Evolutionary conservation across 2,797 vertebrate genomes (phyloP), one percentile per base, ranked within the genome.

Genomic region (Smutsia gigantea): DNA sequence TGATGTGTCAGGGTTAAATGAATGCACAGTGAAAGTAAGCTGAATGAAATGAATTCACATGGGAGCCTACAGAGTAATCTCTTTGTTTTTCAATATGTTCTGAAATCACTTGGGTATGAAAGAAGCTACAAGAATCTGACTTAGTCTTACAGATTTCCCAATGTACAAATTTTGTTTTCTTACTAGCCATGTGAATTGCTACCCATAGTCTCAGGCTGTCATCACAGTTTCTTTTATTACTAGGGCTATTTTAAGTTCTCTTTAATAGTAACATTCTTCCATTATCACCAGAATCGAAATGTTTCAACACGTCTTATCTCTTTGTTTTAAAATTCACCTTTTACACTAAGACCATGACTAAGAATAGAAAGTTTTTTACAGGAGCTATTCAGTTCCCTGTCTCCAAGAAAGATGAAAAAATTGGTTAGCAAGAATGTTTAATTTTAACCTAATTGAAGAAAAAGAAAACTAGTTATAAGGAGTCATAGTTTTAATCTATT

Each of bases 51-150:
- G 37, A 89, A 64, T 89, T 97, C 87, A 82, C 53, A 71, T 85
- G 68, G 78, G 86, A 88, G 81, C 37, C 14, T 51, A 15, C 49
- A 87, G 94, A 84, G 79, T 78, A 87, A 90, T 72, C 69, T 82
- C 79, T 91, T 96, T 72, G 84, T 94, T 96, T 96, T 84, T 90
- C 95, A 85, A 27, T 79, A 27, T 82, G 31, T 64, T 61, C 84
- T 79, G 61, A 90, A 95, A 63, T 97, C 92, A 85, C 34, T 95
- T 93, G 83, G 87, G 95, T 95, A 95, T 94, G 90, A 93, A 90
- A 81, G 66, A 66, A 82, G 57, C 77, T 87, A 68, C 0, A 90
- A 77, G 61, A 97, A 95, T 93, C 63, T 39, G 75, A 79, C 29
- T 81, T 64, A 82, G 79, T 85, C 53, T 89, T 53, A 72, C 7